Base-by-base conservation (phyloP, 2,113 vertebrate species). In the Hippocampus barbouri region DNA sequence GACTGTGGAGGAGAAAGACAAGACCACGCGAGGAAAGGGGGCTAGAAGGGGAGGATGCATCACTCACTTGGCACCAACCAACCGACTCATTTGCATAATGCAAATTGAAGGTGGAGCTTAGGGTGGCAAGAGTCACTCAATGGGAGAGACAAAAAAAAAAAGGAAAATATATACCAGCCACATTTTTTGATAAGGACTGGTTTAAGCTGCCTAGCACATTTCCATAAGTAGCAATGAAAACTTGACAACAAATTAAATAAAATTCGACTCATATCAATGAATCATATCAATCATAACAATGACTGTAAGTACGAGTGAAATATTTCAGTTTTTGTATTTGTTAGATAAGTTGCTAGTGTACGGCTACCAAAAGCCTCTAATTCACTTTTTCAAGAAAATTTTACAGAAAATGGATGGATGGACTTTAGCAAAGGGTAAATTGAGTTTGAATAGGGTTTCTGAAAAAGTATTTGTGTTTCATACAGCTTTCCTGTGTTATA, bases 11-110 rank as follows among this genome's bases (percentile, higher is more conserved):
- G 70, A 47, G 70, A 87, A 70, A 78, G 63, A 38, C 65, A 51
- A 79, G 71, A 73, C 43, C 16, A 47, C 68, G 25, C 70, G 53
- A 59, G 72, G 74, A 75, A 66, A 81, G 69, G 69, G 72, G 75
- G 83, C 68, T 68, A 65, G 69, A 15, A 78, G 78, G 70, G 84
- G 76, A 74, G 79, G 82, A 78, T 76, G 89, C 87, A 88, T 92
- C 94, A 92, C 91, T 80, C 90, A 92, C 91, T 91, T 91, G 92
- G 93, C 91, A 90, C 93, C 88, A 91, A 83, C 1, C 61, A 23
- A 73, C 2, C 69, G 82, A 83, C 83, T 91, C 91, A 92, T 91
- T 92, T 75, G 87, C 88, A 89, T 88, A 80, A 80, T 86, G 85
- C 82, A 82, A 81, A 83, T 49, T 21, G 56, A 56, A 72, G 62